A percentile compares a stretch with the other conserved stretches of the same genome.
These are phyloP conservation scores for Cryptus armator DNA, from an alignment of 2,888 invertebrate genomes.

Conservation along the genomic window DNA sequence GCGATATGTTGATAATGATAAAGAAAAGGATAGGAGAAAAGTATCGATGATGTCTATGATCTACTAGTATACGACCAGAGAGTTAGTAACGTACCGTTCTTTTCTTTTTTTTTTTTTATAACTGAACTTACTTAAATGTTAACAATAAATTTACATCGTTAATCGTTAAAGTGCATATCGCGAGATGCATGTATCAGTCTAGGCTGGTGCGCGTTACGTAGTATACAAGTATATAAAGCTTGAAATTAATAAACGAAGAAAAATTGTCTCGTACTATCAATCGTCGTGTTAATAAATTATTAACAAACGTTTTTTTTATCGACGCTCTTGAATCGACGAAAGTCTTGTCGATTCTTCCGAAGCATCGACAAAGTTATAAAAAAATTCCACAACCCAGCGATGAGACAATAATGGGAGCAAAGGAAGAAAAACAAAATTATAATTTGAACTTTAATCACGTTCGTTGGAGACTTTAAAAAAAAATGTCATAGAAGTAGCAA, in stretches of 20 bases:
- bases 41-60: slow-evolving; percentile 20
- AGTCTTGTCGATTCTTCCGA: slow-evolving; percentile 11
- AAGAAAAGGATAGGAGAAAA: slow-evolving; percentile 9
- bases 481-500: neutral
- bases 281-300: no score
- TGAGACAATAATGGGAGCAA: neutral
- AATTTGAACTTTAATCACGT: neutral
- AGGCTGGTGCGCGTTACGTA: slow-evolving; percentile 61
- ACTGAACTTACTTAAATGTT: slow-evolving; percentile 43
- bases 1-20: slow-evolving; percentile 6
- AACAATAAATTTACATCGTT: slow-evolving; percentile 31
- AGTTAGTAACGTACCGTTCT: slow-evolving; percentile 4
- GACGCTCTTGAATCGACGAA: neutral
- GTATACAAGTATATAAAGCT: slow-evolving; percentile 20
- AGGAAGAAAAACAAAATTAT: slow-evolving; percentile 18
- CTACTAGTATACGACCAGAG: slow-evolving; percentile 39
- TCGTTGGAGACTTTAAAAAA: neutral
- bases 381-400: neutral
- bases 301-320: no score
- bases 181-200: slow-evolving; percentile 58
- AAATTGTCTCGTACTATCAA: neutral
- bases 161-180: slow-evolving; percentile 38
- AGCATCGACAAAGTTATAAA: neutral
- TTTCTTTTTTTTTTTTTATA: slow-evolving; percentile 5
- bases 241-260: neutral